Conservation (phyloP, 2,888 invertebrate species). For the Latrodectus elegans region DNA sequence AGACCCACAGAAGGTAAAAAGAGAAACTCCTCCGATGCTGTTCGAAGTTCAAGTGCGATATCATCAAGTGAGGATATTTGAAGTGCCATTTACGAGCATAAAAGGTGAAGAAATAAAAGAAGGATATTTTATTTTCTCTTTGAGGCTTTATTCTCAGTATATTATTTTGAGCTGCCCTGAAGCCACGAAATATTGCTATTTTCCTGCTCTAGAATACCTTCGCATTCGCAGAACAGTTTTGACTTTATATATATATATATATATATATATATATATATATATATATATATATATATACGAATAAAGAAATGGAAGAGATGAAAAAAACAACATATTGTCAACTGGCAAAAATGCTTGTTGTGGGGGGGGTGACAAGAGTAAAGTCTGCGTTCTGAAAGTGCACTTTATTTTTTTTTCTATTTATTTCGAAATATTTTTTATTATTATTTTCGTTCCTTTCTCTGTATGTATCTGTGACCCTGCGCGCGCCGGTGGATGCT, state of each 20-base stretch:
- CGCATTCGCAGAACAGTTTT: conserved; percentile 29
- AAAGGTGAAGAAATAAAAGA: neutral
- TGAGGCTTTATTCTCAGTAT: conserved; percentile 51
- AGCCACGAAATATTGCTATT: conserved; percentile 64
- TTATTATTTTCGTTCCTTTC: conserved; percentile 14
- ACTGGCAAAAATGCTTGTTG: conserved; percentile 37
- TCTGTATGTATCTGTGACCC: neutral
- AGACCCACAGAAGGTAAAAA: conserved; percentile 11
- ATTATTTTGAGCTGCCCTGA: conserved; percentile 47
- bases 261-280: conserved; percentile 10
- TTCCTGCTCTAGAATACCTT: conserved; percentile 53
- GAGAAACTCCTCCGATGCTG: conserved; percentile 24
- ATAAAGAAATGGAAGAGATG: conserved; percentile 1
- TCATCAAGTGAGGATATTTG: conserved; percentile 38
- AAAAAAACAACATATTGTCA: conserved; percentile 42
- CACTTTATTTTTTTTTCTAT: conserved; percentile 34
- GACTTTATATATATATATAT: conserved; percentile 13
- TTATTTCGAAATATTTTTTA: conserved; percentile 35
- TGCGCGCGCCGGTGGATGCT: neutral
- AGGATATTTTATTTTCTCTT: conserved; percentile 44
- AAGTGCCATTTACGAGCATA: conserved; percentile 32
- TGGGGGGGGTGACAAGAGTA: conserved; percentile 1
- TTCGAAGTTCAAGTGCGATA: conserved; percentile 55
- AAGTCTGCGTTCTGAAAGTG: conserved; percentile 2
- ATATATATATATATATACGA: neutral